Base-by-base conservation (phyloP, 1,140 invertebrate species). In the Leptestheria dahalacensis region DNA sequence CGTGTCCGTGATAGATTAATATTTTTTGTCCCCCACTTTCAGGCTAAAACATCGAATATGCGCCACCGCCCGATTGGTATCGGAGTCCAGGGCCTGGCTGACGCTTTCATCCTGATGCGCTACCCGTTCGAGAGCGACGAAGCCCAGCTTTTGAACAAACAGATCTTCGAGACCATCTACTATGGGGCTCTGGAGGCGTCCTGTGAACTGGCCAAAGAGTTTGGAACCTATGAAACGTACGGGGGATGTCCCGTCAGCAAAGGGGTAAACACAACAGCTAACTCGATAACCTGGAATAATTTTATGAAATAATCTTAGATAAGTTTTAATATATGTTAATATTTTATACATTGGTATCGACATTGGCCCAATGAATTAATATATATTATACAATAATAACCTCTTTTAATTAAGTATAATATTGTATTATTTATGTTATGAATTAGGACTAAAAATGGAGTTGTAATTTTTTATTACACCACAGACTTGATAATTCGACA, bases 121-220 rank as follows among this genome's bases (percentile, higher is more conserved):
- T 85, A 82, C 73, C 90, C 96, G 46, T 99, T 96, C 72, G 88
- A 91, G 65, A 87, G 84, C 68, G 77, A 83, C 53, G 81, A 92
- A 69, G 93, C 96, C 0, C 77, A 82, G 61, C 74, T 85, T 64
- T 72, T 99, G 2, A 99, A 99, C 73, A 85, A 85, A 64, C 84
- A 97, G 70, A 97, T 99, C 61, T 99, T 99, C 75, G 96, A 99
- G 75, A 98, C 94, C 0, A 84, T 99, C 59, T 99, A 99, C 72
- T 97, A 88, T 73, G 91, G 84, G n/a, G 91, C 96, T 1, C 72
- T 99, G 62, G 93, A 98, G 73, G 87, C 92, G 0, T 97, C 91
- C 70, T 97, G 91, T 76, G 94, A 99, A 75, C 73, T 98, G 51
- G 92, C 97, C 12, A 78, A 92, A 71, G 79, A 82, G 68, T 70